Evolutionary conservation across 2,888 invertebrate species (phyloP).

Genomic region (Erebia epiphron): DNA sequence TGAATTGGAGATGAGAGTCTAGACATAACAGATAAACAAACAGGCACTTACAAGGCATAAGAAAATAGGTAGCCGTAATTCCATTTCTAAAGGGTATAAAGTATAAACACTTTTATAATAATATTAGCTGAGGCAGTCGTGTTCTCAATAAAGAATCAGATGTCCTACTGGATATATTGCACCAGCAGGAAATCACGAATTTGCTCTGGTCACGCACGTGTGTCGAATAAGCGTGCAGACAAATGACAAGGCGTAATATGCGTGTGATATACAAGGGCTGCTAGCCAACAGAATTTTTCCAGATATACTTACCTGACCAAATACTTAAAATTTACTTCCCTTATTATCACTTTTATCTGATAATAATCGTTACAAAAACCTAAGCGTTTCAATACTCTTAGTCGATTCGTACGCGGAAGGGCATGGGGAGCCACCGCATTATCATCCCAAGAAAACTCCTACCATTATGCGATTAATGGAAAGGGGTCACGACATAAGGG

Average conservation of each 20-base stretch:
- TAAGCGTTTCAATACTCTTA: too few species aligned
- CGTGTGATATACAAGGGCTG: slow-evolving; percentile 31
- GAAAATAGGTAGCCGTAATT: slow-evolving; percentile 53
- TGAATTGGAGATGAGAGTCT: not conserved
- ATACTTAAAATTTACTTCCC: too few species aligned
- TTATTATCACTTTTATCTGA: too few species aligned
- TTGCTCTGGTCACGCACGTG: slow-evolving; percentile 58
- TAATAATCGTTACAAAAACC: too few species aligned
- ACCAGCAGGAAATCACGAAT: slow-evolving; percentile 66
- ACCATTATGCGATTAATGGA: too few species aligned
- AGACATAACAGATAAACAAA: not conserved
- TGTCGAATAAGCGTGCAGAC: slow-evolving; percentile 48
- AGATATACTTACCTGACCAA: too few species aligned
- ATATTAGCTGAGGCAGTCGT: slow-evolving; percentile 32
- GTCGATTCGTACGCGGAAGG: too few species aligned
- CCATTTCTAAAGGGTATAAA: slow-evolving; percentile 49
- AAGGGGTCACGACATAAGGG: too few species aligned
- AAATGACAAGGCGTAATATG: slow-evolving; percentile 24
- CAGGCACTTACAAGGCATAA: slow-evolving; percentile 59
- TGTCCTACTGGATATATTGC: slow-evolving; percentile 55
- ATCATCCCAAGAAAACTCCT: too few species aligned
- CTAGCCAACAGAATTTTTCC: not conserved
- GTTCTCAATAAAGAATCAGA: slow-evolving; percentile 49
- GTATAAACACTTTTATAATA: not conserved
- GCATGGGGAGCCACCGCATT: too few species aligned